Conservation (phyloP, 2,888 invertebrate species). For the Timandra comae region DNA sequence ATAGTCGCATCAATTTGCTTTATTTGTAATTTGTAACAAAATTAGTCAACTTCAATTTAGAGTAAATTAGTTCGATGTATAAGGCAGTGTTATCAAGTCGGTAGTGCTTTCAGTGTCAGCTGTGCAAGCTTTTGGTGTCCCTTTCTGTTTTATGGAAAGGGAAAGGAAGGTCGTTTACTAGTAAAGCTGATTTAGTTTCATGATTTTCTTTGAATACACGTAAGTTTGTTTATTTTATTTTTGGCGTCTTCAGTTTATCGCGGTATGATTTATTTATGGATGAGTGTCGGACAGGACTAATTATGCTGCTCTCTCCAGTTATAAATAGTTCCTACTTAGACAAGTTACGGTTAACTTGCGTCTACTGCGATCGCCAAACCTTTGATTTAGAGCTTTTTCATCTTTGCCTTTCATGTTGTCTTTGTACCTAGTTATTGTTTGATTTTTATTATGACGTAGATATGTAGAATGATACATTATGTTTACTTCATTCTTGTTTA, state of each 20-base stretch:
- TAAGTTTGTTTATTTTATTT: slow-evolving; percentile 8
- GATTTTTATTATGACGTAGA: no score
- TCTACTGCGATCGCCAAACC: slow-evolving; percentile 29
- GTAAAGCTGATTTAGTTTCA: slow-evolving; percentile 60
- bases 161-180: slow-evolving; percentile 57
- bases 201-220: slow-evolving; percentile 52
- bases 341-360: slow-evolving; percentile 49
- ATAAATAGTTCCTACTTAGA: slow-evolving; percentile 64
- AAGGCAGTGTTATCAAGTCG: slow-evolving; percentile 56
- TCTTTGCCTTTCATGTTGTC: not conserved
- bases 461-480: slow-evolving; percentile 20
- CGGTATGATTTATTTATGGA: slow-evolving; percentile 50
- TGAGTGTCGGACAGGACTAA: slow-evolving; percentile 48
- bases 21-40: slow-evolving; percentile 28
- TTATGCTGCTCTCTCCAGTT: slow-evolving; percentile 51
- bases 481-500: slow-evolving; percentile 6
- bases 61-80: slow-evolving; percentile 34
- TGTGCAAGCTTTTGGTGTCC: slow-evolving; percentile 55
- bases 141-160: slow-evolving; percentile 55
- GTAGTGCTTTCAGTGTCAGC: slow-evolving; percentile 70
- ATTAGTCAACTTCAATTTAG: slow-evolving; percentile 35
- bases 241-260: slow-evolving; percentile 21
- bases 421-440: not conserved
- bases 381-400: slow-evolving; percentile 8
- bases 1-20: no score